Evolutionary conservation across 92 coral and sea anemone genomes (phyloP), one percentile per base, ranked within the genome.

Genomic region (Porites lobata): DNA sequence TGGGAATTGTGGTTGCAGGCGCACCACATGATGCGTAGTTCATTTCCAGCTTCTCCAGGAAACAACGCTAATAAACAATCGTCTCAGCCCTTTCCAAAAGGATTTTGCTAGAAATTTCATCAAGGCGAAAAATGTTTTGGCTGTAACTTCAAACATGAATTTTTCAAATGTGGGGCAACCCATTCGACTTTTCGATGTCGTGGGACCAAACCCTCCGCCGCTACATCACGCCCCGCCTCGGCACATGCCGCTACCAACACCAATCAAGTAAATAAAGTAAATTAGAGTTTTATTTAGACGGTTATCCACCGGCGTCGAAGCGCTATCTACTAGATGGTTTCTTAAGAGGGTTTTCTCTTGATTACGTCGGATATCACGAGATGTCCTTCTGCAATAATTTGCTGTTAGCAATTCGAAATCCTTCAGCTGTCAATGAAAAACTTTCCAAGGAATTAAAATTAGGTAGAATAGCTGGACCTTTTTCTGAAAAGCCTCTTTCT

Each of bases 1-100:
- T 74, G 78, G 78, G 78, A 50, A 51, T 52, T 74, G 78, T 74
- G 78, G 78, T 74, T 74, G 78, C 63, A 74, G 78, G 78, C 63
- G 47, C 78, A 74, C 78, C 78, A 52, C 78, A 51, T 74, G 64
- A 74, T 19, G 62, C 32, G 17, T 6, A 51, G 19, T 50, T 51
- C 78, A 47, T 51, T 52, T 52, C 78, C 50, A 59, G 8, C 77
- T 4, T 3, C 32, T 4, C 21, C 61, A 8, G 11, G 6, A 8
- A 10, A 9, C 13, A 7, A 4, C 1, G 12, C 21, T 18, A 1
- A 61, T 20, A 74, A 50, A 26, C 78, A 51, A n/a, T 2, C 26
- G 11, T 9, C 20, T 47, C 38, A 51, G 62, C 58, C 61, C 77
- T 72, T 72, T 72, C 77, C 59, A 32, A 18, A 22, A 20, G 63